These are phyloP conservation scores for Drosophila lini DNA, from an alignment of 1,140 invertebrate genomes.

Conservation along the genomic window DNA sequence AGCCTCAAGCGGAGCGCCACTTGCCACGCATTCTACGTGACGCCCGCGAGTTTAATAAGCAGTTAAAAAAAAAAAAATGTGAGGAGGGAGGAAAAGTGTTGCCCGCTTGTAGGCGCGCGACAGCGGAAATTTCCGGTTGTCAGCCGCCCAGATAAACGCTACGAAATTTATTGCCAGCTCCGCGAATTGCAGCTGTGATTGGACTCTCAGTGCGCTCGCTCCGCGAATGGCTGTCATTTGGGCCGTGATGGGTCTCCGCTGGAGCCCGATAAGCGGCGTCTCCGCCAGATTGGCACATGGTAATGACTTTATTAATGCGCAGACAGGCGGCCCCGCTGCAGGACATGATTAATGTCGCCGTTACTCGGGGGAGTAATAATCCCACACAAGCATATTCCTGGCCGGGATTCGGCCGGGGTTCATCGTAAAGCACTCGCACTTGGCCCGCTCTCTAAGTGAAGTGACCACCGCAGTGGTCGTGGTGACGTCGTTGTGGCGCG, in stretches of 20 bases:
- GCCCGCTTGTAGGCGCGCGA: slow-evolving; percentile 44
- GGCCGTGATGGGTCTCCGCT: slow-evolving; percentile 29
- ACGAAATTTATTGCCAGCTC: slow-evolving; percentile 35
- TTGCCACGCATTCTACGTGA: slow-evolving; percentile 14
- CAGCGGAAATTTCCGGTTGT: slow-evolving; percentile 65
- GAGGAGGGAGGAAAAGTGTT: slow-evolving; percentile 49
- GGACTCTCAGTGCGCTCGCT: slow-evolving; percentile 2
- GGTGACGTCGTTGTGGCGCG: slow-evolving; percentile 28
- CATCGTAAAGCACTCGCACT: slow-evolving; percentile 10
- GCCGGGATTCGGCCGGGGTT: slow-evolving; percentile 20
- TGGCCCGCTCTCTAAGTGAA: background rate
- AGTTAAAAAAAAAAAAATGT: slow-evolving; percentile 36
- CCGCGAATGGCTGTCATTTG: slow-evolving; percentile 46
- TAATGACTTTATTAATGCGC: slow-evolving; percentile 53
- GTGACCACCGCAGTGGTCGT: slow-evolving; percentile 27
- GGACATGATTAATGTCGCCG: slow-evolving; percentile 46
- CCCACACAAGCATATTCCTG: slow-evolving; percentile 11
- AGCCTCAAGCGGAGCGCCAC: slow-evolving; percentile 58
- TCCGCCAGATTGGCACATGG: slow-evolving; percentile 48
- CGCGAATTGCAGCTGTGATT: slow-evolving; percentile 53
- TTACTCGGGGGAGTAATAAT: slow-evolving; percentile 15
- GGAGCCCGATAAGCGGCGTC: slow-evolving; percentile 28
- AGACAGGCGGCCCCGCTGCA: slow-evolving; percentile 29
- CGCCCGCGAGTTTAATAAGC: slow-evolving; percentile 63
- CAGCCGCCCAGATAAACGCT: slow-evolving; percentile 56